Evolutionary conservation across 2,113 vertebrate species (phyloP), one percentile per base, ranked within the genome.

Genomic region (Gadus chalcogrammus): DNA sequence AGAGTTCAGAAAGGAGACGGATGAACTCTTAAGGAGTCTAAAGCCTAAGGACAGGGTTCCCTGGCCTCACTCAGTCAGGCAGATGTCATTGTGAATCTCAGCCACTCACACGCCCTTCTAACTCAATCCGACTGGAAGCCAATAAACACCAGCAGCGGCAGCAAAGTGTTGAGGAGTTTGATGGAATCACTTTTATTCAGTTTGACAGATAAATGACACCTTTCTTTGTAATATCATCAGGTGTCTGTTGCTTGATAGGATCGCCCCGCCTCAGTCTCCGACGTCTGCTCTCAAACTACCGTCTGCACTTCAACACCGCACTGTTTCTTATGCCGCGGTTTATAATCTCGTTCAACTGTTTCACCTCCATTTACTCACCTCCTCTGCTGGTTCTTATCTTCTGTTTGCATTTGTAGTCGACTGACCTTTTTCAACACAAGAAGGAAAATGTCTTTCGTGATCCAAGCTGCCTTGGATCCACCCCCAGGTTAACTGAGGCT

Each of bases 201-300:
- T 82, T 83, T 87, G 86, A 86, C 83, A 81, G 84, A 87, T 86
- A 58, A 85, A 84, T 79, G 78, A 72, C 67, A 60, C n/a, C 11
- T 72, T 71, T 73, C 53, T 53, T 72, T 80, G 77, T 79, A 83
- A 72, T 74, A 77, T 68, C 69, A 75, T 69, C 80, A 73, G 83
- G 74, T 86, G 56, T 72, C 24, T 78, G 69, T 60, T 2, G 72
- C 64, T 79, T 55, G 20, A 20, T 20, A 0, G 20, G 61, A 70
- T 64, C 67, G 35, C 61, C 56, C 59, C 67, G 69, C 61, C 63
- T 13, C n/a, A 68, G 18, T 31, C 67, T 65, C 77, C 68, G 64
- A 79, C 70, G 77, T 70, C 69, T 76, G 68, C 79, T 72, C 79
- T 75, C 77, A 72, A 48, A 13, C 42, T 9, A 13, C 5, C 8